Conservation (phyloP, 2,888 invertebrate species). For the Cataglyphis rosenhaueri region DNA sequence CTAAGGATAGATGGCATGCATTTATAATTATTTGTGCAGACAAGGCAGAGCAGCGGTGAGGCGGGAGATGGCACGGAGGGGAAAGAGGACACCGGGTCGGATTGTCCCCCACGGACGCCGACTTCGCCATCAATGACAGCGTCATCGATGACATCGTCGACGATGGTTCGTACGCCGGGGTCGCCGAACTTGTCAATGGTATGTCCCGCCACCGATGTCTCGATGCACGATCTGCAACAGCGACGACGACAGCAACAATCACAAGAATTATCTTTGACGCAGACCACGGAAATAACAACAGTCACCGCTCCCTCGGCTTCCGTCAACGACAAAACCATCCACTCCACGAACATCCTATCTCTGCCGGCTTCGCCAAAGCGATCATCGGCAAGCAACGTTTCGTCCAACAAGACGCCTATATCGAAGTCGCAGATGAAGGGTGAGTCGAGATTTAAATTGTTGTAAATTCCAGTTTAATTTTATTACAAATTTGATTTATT, state of each 20-base stretch:
- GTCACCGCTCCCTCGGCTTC: constrained; percentile 70
- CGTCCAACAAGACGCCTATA: constrained; percentile 84
- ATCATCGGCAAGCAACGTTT: constrained; percentile 57
- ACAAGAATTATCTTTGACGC: constrained; percentile 44
- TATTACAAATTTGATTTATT: background rate
- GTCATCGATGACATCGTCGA: constrained; percentile 63
- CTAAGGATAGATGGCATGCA: constrained; percentile 6
- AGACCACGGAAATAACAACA: constrained; percentile 55
- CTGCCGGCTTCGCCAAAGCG: constrained; percentile 79
- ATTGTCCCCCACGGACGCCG: constrained; percentile 76
- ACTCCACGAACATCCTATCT: constrained; percentile 75
- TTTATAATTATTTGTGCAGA: constrained; percentile 73
- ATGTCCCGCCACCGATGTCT: background rate
- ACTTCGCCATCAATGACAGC: constrained; percentile 68
- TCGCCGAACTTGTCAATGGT: constrained; percentile 42
- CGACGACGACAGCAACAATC: constrained; percentile 59
- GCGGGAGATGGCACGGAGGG: constrained; percentile 76
- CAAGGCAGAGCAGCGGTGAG: constrained; percentile 82
- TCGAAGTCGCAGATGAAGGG: constrained; percentile 94
- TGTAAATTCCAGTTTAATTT: background rate
- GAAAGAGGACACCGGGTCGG: constrained; percentile 68
- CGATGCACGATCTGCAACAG: constrained; percentile 47
- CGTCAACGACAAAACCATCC: constrained; percentile 52
- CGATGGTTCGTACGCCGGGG: constrained; percentile 51
- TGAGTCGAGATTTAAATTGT: constrained; percentile 77